Percentiles rank a stretch among this genome's conserved stretches.
phyloP scores from a whole-genome alignment of 2,113 vertebrate species.

The Opisthocomus hoazin region DNA sequence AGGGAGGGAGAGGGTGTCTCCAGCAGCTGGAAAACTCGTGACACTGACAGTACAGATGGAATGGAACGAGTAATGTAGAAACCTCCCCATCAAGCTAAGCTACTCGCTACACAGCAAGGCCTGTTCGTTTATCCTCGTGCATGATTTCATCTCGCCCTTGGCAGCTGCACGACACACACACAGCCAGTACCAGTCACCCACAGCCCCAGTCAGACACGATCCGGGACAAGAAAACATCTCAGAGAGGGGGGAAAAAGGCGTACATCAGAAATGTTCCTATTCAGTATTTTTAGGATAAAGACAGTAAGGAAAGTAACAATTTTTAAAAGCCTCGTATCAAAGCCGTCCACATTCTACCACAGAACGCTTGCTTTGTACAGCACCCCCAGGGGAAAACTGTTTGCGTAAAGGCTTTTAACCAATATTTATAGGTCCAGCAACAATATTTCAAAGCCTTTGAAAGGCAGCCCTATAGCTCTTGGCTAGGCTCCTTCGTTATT shows the following conservation, averaged over 20 bases:
- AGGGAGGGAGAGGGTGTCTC: background rate
- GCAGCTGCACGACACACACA: background rate
- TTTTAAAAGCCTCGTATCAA: background rate
- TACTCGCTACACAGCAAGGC: rapidly evolving
- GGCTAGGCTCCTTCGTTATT: background rate
- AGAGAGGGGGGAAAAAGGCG: background rate
- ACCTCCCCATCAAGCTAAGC: background rate
- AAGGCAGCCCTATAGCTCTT: background rate
- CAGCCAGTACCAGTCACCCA: background rate
- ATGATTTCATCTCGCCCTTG: background rate
- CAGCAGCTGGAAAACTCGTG: background rate
- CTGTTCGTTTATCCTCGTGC: background rate
- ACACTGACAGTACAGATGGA: background rate
- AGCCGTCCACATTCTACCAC: background rate
- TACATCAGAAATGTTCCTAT: background rate
- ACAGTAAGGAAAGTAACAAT: background rate
- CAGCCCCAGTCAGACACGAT: background rate
- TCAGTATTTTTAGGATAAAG: background rate
- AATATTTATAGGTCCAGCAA: background rate
- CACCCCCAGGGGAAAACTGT: background rate
- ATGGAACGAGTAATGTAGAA: background rate
- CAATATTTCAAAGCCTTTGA: background rate
- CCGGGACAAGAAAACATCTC: background rate
- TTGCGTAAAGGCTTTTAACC: constrained; percentile 35
- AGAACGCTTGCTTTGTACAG: background rate